Conservation (phyloP, 2,888 invertebrate species). For the Clunio marinus region DNA sequence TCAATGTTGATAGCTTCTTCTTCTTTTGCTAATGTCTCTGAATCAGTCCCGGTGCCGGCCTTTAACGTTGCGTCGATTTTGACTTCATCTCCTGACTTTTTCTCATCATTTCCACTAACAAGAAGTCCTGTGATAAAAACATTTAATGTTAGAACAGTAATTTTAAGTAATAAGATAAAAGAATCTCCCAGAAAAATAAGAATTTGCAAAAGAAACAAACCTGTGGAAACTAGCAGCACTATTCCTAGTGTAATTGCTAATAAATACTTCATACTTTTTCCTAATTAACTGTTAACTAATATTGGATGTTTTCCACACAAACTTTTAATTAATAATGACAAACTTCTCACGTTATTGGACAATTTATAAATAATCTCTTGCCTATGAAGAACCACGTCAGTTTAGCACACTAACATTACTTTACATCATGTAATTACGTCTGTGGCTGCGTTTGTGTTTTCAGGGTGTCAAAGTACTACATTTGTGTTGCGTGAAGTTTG, state of each 20-base stretch:
- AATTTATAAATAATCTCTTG: neutral
- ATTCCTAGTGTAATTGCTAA: constrained; percentile 26
- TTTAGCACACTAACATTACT: no score
- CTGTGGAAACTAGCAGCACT: constrained; percentile 25
- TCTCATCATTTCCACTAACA: constrained; percentile 52
- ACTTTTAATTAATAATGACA: neutral
- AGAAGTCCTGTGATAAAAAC: neutral
- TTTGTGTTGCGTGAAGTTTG: no score
- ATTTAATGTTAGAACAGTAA: no score
- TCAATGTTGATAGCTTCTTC: constrained; percentile 96
- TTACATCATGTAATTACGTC: no score
- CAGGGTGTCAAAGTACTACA: no score
- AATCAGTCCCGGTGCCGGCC: constrained; percentile 77
- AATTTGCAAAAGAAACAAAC: neutral
- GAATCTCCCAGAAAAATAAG: neutral
- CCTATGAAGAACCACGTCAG: no score
- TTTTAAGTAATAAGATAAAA: no score
- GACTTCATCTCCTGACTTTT: constrained; percentile 52
- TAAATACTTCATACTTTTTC: constrained; percentile 32
- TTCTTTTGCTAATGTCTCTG: constrained; percentile 84
- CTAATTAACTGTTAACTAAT: neutral
- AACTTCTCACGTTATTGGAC: neutral
- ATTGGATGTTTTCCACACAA: neutral
- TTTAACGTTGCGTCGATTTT: constrained; percentile 42
- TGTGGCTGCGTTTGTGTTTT: no score